Evolutionary conservation across 2,113 vertebrate species (phyloP), one percentile per base, ranked within the genome.

Genomic region (Nerophis ophidion): DNA sequence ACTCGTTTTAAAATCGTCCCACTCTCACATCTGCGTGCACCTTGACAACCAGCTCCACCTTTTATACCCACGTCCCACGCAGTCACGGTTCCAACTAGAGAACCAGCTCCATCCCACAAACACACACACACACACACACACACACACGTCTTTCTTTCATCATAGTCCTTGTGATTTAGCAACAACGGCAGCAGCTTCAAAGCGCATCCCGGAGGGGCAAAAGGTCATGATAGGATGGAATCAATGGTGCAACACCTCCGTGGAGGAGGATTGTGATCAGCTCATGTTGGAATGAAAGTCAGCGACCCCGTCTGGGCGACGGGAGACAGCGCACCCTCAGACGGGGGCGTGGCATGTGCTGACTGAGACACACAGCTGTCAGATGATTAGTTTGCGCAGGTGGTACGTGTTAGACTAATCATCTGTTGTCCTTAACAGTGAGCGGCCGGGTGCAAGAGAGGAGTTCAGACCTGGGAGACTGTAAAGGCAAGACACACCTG

Each of bases 81-180:
- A 35, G 15, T 2, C 35, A 54, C 40, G 7, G 6, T 65, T 76
- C 57, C 49, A 65, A 44, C 45, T 35, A 52, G n/a, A 67, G 47
- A 71, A 54, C 40, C 40, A 10, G 40, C 40, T 44, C 40, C 77
- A 57, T 56, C 63, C 60, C 66, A 51, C 72, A 26, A 26, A 34
- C 68, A 55, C 38, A 19, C 7, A 52, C 17, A 34, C 34, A 50
- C 58, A 73, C 65, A 33, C 63, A 62, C 53, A 77, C 56, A 38
- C 52, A 45, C 44, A 55, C 53, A 65, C 48, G 8, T 65, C 53
- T 58, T 54, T 67, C 8, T 63, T 75, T 66, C 71, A 72, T 76
- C 63, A 51, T 57, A 56, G 71, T 73, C 42, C 49, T 63, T 74
- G 63, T 78, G 71, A 75, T 78, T 72, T 66, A 68, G 16, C 74